Percentiles rank a stretch among this genome's conserved stretches.
Conservation (phyloP, 2,797 vertebrate genomes). For the Merluccius polli region DNA sequence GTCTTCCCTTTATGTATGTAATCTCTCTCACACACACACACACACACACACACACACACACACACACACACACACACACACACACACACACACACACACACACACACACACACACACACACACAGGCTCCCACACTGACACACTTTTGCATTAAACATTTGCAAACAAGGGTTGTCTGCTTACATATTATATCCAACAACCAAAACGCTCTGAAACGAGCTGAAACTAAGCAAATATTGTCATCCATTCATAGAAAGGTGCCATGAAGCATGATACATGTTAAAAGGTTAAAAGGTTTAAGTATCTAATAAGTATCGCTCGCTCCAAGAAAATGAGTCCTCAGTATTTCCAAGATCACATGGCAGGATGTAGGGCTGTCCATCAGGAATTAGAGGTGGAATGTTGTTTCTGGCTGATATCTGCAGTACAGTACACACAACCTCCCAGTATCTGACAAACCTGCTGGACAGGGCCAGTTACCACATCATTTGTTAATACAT, state of each 20-base stretch:
- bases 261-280: too few species aligned
- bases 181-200: neutral
- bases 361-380: neutral
- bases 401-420: neutral
- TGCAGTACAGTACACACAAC: neutral
- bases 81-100: neutral
- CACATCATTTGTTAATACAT: too few species aligned
- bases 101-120: neutral
- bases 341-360: too few species aligned
- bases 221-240: neutral
- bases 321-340: too few species aligned
- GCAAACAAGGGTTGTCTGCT: neutral
- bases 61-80: neutral
- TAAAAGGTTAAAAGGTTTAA: neutral
- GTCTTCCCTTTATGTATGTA: neutral
- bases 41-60: too few species aligned
- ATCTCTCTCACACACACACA: too few species aligned
- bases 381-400: neutral
- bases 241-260: neutral
- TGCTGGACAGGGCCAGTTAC: too few species aligned
- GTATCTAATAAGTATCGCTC: too few species aligned
- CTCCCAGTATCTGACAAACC: too few species aligned
- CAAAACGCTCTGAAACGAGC: neutral
- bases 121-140: neutral
- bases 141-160: neutral